These are phyloP conservation scores for Kryptopterus vitreolus DNA, from an alignment of 2,797 vertebrate species.

Conservation along the genomic window DNA sequence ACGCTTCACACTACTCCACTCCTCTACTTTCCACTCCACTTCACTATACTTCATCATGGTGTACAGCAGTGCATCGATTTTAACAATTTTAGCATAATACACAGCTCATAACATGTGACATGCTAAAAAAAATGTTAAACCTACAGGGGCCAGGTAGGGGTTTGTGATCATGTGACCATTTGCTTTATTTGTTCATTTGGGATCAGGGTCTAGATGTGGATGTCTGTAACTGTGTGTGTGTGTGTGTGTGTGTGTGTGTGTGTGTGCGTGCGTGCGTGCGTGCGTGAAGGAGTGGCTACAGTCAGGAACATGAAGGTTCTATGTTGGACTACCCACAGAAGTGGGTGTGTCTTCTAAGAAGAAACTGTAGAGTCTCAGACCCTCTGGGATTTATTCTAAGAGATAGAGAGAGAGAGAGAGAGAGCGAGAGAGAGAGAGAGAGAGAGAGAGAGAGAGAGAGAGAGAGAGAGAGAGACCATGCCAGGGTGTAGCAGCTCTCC, in stretches of 20 bases:
- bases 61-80: too few relatives aligned
- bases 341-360: slow-evolving; percentile 35
- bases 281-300: slow-evolving; percentile 18
- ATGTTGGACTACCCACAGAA: slow-evolving; percentile 13
- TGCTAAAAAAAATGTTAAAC: neutral
- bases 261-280: slow-evolving; percentile 37
- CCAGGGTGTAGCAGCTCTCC: slow-evolving; percentile 46
- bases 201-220: neutral
- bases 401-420: slow-evolving; percentile 6
- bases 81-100: neutral
- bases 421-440: neutral
- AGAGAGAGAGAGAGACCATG: slow-evolving; percentile 46
- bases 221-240: neutral
- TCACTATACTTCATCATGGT: too few relatives aligned
- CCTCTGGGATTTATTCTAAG: slow-evolving; percentile 12
- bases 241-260: slow-evolving; percentile 35
- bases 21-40: too few relatives aligned
- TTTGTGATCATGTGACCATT: neutral
- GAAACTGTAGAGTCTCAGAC: slow-evolving; percentile 38
- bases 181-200: neutral
- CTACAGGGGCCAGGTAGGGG: neutral
- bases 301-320: neutral
- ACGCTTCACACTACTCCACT: too few relatives aligned
- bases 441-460: neutral
- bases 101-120: neutral